Percentiles rank a stretch among this genome's conserved stretches.
phyloP scores from a whole-genome alignment of 1,140 invertebrate species.

The Choristoneura fumiferana region DNA sequence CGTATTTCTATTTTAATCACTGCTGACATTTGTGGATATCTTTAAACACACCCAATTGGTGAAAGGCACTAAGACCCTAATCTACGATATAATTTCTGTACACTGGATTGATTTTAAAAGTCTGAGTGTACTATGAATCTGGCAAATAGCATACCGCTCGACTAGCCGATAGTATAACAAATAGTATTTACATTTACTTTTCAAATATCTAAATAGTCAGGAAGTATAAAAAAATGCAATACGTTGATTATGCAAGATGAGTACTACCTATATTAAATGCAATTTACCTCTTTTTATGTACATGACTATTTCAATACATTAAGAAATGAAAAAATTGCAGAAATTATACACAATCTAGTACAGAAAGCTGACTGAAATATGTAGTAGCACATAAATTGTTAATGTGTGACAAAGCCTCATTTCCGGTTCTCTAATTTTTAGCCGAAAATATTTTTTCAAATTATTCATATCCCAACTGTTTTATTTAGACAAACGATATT shows the following conservation, averaged over 20 bases:
- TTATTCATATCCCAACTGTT: too few species aligned
- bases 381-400: too few species aligned
- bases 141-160: slow-evolving; percentile 44
- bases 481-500: too few species aligned
- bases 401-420: too few species aligned
- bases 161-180: slow-evolving; percentile 52
- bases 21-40: slow-evolving; percentile 24
- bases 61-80: slow-evolving; percentile 71
- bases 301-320: slow-evolving; percentile 31
- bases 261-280: slow-evolving; percentile 68
- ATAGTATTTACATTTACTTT: slow-evolving; percentile 25
- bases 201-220: slow-evolving; percentile 42
- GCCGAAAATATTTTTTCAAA: too few species aligned
- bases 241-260: slow-evolving; percentile 39
- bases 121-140: slow-evolving; percentile 32
- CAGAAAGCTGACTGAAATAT: too few species aligned
- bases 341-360: neutral
- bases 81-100: slow-evolving; percentile 68
- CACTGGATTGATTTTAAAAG: slow-evolving; percentile 41
- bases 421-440: too few species aligned
- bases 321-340: slow-evolving; percentile 19
- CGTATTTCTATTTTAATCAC: slow-evolving; percentile 13
- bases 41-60: slow-evolving; percentile 64
- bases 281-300: slow-evolving; percentile 54
- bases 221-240: slow-evolving; percentile 28